Percentiles rank a stretch among this genome's conserved stretches.
phyloP scores from a whole-genome alignment of 2,797 vertebrate species.

The Oophaga sylvatica region DNA sequence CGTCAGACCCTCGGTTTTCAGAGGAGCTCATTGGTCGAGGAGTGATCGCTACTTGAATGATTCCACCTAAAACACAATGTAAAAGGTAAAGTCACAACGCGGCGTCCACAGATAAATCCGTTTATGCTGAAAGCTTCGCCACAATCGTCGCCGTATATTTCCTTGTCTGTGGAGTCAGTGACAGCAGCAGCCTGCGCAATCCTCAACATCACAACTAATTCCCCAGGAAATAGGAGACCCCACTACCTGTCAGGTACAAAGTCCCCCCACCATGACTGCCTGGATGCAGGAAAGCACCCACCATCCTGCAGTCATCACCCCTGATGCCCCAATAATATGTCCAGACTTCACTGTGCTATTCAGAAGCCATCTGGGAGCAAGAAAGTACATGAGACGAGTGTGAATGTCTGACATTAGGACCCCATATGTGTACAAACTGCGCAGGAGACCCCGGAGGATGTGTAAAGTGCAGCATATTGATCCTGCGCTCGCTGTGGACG shows the following conservation, averaged over 20 bases:
- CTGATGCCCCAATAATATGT: no score
- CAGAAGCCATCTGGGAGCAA: no score
- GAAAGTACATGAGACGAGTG: neutral
- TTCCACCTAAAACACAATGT: slow-evolving; percentile 39
- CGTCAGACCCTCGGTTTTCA: neutral
- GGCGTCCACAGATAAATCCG: neutral
- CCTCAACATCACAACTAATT: no score
- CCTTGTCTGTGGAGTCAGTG: no score
- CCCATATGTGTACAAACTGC: neutral
- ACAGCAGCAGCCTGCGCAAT: no score
- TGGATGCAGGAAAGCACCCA: no score
- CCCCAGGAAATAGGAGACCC: no score
- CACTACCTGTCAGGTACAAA: no score
- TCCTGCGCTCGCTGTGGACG: neutral
- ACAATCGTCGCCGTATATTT: neutral
- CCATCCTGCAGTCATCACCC: no score
- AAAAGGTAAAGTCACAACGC: neutral
- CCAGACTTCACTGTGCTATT: no score
- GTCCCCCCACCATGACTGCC: no score
- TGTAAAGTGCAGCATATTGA: slow-evolving; percentile 41
- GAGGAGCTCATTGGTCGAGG: neutral
- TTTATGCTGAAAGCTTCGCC: neutral
- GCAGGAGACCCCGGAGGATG: neutral
- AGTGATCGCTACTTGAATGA: slow-evolving; percentile 29
- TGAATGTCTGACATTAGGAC: neutral